Evolutionary conservation across 1,140 invertebrate species (phyloP), one percentile per base, ranked within the genome.

Genomic region (Stratiolaelaps scimitus): DNA sequence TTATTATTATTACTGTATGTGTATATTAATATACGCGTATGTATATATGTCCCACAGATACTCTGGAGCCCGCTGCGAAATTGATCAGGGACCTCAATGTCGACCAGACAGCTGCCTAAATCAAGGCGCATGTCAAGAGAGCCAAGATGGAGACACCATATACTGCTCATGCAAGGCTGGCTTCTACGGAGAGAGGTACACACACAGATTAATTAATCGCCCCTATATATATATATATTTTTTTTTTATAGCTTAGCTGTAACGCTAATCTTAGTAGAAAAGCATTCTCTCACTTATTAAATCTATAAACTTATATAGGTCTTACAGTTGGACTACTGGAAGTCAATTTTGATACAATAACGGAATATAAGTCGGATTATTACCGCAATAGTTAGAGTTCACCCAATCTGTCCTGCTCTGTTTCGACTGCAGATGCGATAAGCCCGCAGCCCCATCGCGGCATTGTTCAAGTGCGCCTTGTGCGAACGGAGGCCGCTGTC

Each of bases 141-240:
- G 53, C 10, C 23, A 15, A 1, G 53, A 60, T 26, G 53, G 53
- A 60, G 26, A 26, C 23, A 29, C 23, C 6, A 60, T 34, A 4
- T 60, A 60, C 23, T 60, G 53, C 53, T 26, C 17, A 2, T 60
- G 53, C 53, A 60, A 60, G 23, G 53, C 53, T 15, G 53, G 53
- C 15, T 60, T 60, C 20, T 60, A 29, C 23, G 53, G 53, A 15
- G 23, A 60, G 26, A 60, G 20, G 53, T 60, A 23, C 15, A 34
- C 10, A 19, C 13, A 13, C 44, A 45, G 44, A 13, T 48, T 15
- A 15, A 48, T 15, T 48, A 40, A 40, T 10, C 34, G 10, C 10
- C 10, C 5, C 34, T 40, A 40, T 40, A 40, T 40, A 10, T n/a
- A n/a, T n/a, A n/a, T n/a, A n/a, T n/a, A n/a, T n/a, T n/a, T n/a